These are phyloP conservation scores for Sphaerodactylus townsendi DNA, from an alignment of 2,113 vertebrate genomes.

Conservation along the genomic window DNA sequence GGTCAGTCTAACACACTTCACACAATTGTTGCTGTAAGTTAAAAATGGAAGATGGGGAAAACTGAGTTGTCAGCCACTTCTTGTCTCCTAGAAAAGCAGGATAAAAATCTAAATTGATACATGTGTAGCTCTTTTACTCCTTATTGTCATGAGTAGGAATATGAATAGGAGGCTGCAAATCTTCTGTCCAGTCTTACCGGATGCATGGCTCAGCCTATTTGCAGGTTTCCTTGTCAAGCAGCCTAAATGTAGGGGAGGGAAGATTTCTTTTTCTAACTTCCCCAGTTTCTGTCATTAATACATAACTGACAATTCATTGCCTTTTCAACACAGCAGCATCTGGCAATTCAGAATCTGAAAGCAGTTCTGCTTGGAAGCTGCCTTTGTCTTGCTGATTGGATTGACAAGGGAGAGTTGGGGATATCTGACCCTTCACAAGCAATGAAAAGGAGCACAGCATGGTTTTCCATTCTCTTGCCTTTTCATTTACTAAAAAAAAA, in stretches of 20 bases:
- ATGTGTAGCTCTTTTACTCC: background rate
- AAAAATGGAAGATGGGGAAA: too few species aligned
- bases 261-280: background rate
- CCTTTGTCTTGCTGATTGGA: background rate
- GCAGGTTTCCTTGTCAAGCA: background rate
- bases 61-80: too few species aligned
- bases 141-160: background rate
- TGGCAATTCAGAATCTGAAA: background rate
- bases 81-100: too few species aligned
- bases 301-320: background rate
- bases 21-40: too few species aligned
- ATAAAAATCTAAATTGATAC: too few species aligned
- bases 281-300: background rate
- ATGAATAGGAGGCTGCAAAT: background rate
- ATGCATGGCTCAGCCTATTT: background rate
- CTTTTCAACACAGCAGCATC: background rate
- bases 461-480: background rate
- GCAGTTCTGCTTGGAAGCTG: background rate
- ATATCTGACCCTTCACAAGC: background rate
- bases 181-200: too few species aligned
- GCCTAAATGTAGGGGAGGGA: background rate
- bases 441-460: conserved; percentile 8
- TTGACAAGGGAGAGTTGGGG: background rate
- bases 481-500: background rate
- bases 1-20: too few species aligned